Percentiles rank a stretch among this genome's conserved stretches.
Evolutionary conservation across 1,140 invertebrate genomes (phyloP).

Genomic region (Tenebrio molitor): DNA sequence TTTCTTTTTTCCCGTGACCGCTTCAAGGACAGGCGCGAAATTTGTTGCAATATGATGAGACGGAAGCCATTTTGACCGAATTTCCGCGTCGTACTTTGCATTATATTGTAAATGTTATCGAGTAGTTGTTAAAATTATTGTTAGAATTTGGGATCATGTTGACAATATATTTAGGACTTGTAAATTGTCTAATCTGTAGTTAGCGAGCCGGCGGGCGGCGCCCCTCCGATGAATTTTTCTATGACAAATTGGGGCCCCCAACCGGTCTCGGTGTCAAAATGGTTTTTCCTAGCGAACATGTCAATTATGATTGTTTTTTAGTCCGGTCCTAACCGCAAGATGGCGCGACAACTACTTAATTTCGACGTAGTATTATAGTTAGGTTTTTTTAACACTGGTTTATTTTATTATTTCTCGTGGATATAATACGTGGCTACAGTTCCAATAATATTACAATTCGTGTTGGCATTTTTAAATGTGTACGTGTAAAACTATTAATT

Average conservation of each 20-base stretch:
- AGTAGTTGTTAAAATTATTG: constrained; percentile 39
- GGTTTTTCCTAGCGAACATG: constrained; percentile 18
- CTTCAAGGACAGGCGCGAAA: not conserved
- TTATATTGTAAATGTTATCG: constrained; percentile 8
- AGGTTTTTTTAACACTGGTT: constrained; percentile 28
- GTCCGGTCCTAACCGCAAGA: constrained; percentile 11
- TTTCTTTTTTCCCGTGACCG: not conserved
- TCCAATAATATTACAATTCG: not conserved
- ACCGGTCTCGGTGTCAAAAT: constrained; percentile 8
- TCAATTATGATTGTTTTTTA: constrained; percentile 34
- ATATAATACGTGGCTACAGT: constrained; percentile 11
- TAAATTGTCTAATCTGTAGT: constrained; percentile 28
- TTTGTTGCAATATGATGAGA: constrained; percentile 36
- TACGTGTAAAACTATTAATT: constrained; percentile 34
- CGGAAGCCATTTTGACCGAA: constrained; percentile 34
- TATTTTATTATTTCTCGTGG: not conserved
- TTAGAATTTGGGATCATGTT: constrained; percentile 49
- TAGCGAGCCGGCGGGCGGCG: not conserved
- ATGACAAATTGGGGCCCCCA: constrained; percentile 20
- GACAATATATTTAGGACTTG: constrained; percentile 41
- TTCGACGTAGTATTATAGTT: constrained; percentile 35
- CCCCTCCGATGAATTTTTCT: constrained; percentile 4
- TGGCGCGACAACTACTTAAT: constrained; percentile 32
- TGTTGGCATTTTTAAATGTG: constrained; percentile 42
- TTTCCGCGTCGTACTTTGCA: constrained; percentile 13